These are phyloP conservation scores for Haliclona indistincta DNA, from an alignment of 37 sponge, comb jelly and placozoan genomes.

Conservation along the genomic window DNA sequence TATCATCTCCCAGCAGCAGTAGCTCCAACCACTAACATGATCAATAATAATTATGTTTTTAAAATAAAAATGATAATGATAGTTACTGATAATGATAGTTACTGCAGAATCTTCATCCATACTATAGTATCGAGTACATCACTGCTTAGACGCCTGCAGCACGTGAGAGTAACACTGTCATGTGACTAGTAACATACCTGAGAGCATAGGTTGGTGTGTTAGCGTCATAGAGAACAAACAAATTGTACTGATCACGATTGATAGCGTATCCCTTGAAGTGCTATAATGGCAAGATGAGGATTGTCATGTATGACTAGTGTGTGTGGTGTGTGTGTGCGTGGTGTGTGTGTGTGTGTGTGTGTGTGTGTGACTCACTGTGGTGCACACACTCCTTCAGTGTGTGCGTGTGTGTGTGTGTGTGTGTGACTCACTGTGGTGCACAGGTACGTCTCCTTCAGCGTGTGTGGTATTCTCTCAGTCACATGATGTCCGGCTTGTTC, in stretches of 20 bases:
- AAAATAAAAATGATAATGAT: not conserved
- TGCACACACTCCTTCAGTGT: not conserved
- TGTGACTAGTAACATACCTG: conserved; percentile 25
- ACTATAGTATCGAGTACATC: not conserved
- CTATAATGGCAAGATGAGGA: conserved; percentile 9
- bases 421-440: conserved; percentile 32
- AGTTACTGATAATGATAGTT: too few species aligned
- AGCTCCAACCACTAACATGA: not conserved
- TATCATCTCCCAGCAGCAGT: not conserved
- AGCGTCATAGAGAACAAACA: conserved; percentile 43
- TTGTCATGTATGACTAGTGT: not conserved
- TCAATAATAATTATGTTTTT: not conserved
- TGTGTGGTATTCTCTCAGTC: conserved; percentile 22
- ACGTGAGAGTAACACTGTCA: not conserved
- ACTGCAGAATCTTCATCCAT: not conserved
- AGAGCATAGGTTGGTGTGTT: conserved; percentile 55
- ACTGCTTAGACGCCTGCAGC: not conserved
- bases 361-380: not conserved
- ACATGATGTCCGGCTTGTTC: not conserved
- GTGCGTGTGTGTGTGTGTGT: not conserved
- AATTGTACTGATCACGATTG: conserved; percentile 24
- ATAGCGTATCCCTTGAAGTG: conserved; percentile 59
- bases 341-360: conserved; percentile 23
- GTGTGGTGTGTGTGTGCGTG: not conserved
- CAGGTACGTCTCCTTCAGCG: conserved; percentile 40